These are phyloP conservation scores for Periophthalmus magnuspinnatus DNA, from an alignment of 2,797 vertebrate species.

Conservation along the genomic window DNA sequence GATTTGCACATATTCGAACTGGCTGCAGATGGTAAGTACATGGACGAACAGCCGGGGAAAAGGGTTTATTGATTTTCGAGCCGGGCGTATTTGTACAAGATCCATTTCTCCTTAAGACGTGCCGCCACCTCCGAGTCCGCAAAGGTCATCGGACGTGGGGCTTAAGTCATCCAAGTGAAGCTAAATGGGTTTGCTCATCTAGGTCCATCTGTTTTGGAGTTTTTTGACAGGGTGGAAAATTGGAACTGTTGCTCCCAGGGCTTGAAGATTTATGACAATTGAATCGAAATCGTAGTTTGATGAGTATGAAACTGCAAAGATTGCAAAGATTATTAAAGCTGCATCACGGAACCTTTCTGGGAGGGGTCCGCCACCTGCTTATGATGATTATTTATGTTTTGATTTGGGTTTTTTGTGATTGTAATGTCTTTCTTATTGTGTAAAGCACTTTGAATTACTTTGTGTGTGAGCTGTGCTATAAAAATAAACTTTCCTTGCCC, in stretches of 20 bases:
- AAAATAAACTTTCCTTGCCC: too few species aligned
- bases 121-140: constrained; percentile 39
- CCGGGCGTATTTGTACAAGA: constrained; percentile 56
- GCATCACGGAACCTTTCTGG: too few species aligned
- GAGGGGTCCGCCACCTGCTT: too few species aligned
- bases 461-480: too few species aligned
- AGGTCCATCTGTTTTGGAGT: constrained; percentile 70
- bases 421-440: too few species aligned
- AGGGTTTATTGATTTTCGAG: constrained; percentile 66
- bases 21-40: constrained; percentile 47
- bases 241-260: constrained; percentile 54
- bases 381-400: too few species aligned
- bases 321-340: too few species aligned
- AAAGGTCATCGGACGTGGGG: constrained; percentile 61
- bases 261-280: too few species aligned
- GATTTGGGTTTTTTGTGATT: too few species aligned
- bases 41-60: constrained; percentile 47
- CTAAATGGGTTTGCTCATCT: constrained; percentile 68
- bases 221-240: constrained; percentile 70
- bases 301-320: too few species aligned
- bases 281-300: too few species aligned
- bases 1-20: constrained; percentile 54
- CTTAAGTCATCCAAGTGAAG: constrained; percentile 68
- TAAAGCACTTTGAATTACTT: too few species aligned
- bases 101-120: constrained; percentile 60